Evolutionary conservation across 2,888 invertebrate genomes (phyloP).

Genomic region (Hemithea aestivaria): DNA sequence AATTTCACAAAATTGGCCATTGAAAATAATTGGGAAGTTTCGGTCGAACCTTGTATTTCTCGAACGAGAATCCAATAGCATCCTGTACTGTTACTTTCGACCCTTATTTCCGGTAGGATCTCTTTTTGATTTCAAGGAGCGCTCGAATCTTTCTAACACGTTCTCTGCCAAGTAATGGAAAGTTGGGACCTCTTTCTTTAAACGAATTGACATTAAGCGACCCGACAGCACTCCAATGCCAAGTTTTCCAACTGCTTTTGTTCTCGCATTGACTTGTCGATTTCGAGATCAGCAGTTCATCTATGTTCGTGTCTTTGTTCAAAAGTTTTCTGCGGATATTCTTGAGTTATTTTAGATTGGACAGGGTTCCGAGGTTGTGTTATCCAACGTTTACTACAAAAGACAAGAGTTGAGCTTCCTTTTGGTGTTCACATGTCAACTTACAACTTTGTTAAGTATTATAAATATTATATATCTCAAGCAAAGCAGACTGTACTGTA

Average conservation of each 20-base stretch:
- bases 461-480: too few relatives aligned
- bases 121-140: conserved; percentile 10
- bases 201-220: conserved; percentile 14
- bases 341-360: too few relatives aligned
- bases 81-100: conserved; percentile 9
- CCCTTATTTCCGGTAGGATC: conserved; percentile 22
- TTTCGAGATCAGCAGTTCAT: background rate
- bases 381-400: too few relatives aligned
- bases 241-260: too few relatives aligned
- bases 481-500: too few relatives aligned
- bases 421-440: too few relatives aligned
- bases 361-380: too few relatives aligned
- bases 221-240: background rate
- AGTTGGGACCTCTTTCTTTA: conserved; percentile 12
- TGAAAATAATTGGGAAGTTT: conserved; percentile 22
- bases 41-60: conserved; percentile 7
- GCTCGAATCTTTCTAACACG: conserved; percentile 19
- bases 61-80: conserved; percentile 12
- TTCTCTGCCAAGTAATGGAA: conserved; percentile 15
- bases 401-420: too few relatives aligned
- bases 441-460: too few relatives aligned
- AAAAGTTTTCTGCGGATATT: too few relatives aligned
- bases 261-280: background rate
- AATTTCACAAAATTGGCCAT: conserved; percentile 15
- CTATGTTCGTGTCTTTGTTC: too few relatives aligned